These are phyloP conservation scores for Allygus modestus DNA, from an alignment of 2,888 invertebrate species.

Conservation along the genomic window DNA sequence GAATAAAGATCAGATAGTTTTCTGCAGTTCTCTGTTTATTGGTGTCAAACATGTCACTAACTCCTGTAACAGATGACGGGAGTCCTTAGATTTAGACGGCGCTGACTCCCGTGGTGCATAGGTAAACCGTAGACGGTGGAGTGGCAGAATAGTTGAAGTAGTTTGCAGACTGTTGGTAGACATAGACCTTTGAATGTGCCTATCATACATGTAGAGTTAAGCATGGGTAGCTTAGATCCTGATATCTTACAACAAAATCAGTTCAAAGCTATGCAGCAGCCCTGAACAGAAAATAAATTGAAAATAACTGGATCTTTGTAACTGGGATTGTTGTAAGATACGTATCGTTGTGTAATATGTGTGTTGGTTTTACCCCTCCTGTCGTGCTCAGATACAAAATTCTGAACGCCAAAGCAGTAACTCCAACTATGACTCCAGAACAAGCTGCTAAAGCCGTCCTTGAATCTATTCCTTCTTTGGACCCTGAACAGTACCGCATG, in stretches of 20 bases:
- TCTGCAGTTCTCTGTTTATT: slow-evolving; percentile 16
- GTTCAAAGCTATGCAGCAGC: background rate
- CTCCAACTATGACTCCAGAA: slow-evolving; percentile 84
- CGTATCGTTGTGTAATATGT: slow-evolving; percentile 3
- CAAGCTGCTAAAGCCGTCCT: slow-evolving; percentile 73
- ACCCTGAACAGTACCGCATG: slow-evolving; percentile 94
- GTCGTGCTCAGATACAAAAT: slow-evolving; percentile 95
- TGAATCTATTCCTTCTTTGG: slow-evolving; percentile 82
- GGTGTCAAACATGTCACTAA: slow-evolving; percentile 33
- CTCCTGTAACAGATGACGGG: background rate
- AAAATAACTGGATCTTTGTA: background rate
- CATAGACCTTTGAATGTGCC: background rate
- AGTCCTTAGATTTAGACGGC: background rate
- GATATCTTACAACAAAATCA: background rate
- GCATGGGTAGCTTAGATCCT: slow-evolving; percentile 19
- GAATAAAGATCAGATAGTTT: too few species aligned
- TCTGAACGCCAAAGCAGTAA: slow-evolving; percentile 95
- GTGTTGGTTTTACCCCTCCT: slow-evolving; percentile 44
- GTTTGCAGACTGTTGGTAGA: slow-evolving; percentile 38
- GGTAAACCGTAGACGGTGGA: slow-evolving; percentile 19
- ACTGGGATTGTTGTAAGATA: background rate
- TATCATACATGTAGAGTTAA: slow-evolving; percentile 14
- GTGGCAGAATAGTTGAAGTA: background rate
- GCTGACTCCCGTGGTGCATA: slow-evolving; percentile 4
- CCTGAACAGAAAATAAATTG: too few species aligned